Evolutionary conservation across 2,888 invertebrate genomes (phyloP).

Genomic region (Chironomus tentans): DNA sequence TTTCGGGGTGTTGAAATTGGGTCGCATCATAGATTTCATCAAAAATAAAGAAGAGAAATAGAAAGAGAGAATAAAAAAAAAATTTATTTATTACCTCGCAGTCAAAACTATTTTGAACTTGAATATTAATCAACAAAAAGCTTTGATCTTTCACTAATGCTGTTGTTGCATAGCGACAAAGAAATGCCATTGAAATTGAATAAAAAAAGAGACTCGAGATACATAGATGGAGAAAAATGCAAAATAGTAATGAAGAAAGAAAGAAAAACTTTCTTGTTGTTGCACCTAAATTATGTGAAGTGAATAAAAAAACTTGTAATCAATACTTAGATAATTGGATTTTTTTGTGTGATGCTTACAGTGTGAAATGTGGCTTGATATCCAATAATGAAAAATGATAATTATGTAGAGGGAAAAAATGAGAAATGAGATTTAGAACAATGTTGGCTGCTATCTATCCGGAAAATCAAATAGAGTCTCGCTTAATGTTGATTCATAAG

Average conservation of each 20-base stretch:
- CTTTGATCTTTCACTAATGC: not conserved
- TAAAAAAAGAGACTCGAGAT: not conserved
- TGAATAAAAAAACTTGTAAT: not conserved
- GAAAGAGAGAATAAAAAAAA: not conserved
- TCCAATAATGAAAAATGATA: no score
- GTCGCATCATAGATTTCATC: slow-evolving; percentile 10
- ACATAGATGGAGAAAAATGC: not conserved
- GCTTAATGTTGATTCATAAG: no score
- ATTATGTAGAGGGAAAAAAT: no score
- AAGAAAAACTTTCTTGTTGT: not conserved
- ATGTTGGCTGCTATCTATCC: no score
- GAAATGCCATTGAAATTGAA: not conserved
- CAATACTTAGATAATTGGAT: slow-evolving; percentile 8
- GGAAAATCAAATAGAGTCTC: no score
- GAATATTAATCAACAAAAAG: not conserved
- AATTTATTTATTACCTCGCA: not conserved
- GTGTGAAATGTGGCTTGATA: no score
- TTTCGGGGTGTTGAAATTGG: slow-evolving; percentile 3
- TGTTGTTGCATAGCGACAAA: not conserved
- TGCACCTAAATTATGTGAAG: not conserved
- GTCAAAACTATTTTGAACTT: not conserved
- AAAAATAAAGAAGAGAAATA: not conserved
- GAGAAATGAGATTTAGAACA: no score
- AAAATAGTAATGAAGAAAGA: not conserved
- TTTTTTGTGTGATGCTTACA: not conserved